Percentiles rank a stretch among this genome's conserved stretches.
phyloP scores from a whole-genome alignment of 2,888 invertebrate species.

The Agrochola litura region DNA sequence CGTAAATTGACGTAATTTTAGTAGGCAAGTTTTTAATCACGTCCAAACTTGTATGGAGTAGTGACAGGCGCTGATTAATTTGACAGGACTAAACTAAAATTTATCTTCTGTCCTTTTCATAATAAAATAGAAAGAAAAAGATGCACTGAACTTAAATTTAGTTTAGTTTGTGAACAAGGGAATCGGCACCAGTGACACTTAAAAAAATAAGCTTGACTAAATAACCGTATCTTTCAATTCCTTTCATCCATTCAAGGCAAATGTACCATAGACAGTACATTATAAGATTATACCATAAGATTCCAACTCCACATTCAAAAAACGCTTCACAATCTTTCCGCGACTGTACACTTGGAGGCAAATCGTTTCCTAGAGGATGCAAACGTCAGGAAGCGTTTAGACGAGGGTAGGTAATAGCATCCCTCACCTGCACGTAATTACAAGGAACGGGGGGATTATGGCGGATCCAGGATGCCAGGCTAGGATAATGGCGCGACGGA shows the following conservation, averaged over 20 bases:
- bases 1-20: no score
- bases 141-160: no score
- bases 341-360: conserved; percentile 56
- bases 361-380: conserved; percentile 73
- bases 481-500: conserved; percentile 54
- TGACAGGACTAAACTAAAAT: no score
- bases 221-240: no score
- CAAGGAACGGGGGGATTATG: conserved; percentile 64
- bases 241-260: no score
- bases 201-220: not conserved
- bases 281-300: not conserved
- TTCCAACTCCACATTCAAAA: not conserved
- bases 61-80: no score
- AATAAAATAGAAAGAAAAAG: no score
- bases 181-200: no score
- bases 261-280: not conserved
- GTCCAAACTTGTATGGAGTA: no score
- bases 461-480: conserved; percentile 57
- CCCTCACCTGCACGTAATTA: conserved; percentile 73
- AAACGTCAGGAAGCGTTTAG: conserved; percentile 69
- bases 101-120: no score
- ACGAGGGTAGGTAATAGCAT: conserved; percentile 63
- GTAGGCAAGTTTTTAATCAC: no score
- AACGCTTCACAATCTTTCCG: conserved; percentile 16
- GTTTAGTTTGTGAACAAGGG: no score